Base-by-base conservation (phyloP, 2,888 invertebrate genomes). In the Cataglyphis cursor region DNA sequence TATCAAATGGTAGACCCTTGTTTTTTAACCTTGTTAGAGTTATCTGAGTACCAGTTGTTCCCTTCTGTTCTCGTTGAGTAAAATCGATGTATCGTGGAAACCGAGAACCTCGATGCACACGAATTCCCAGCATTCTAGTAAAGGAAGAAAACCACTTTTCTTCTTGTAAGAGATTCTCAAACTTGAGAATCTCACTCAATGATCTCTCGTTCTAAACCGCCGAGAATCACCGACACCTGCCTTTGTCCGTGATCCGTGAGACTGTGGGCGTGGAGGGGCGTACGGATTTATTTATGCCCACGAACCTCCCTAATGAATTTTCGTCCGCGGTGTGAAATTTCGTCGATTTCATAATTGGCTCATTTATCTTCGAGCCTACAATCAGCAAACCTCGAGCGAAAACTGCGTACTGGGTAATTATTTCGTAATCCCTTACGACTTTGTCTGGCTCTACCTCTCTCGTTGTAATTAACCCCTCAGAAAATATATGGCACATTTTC, bases 321-420 rank as follows among this genome's bases (percentile, higher is more conserved):
- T 78, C 85, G 86, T 87, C 66, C 82, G 81, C 90, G 90, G 93
- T 90, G 93, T 93, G 93, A 93, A 93, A 93, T 93, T 90, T 93
- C 91, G 90, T 90, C 91, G 91, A 91, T 91, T 93, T 91, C 91
- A 83, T 93, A 93, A 93, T 93, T 93, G 93, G 91, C 92, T 90
- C 91, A 90, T 93, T 92, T 87, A 90, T 91, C 90, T 88, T 88
- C 54, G 65, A 70, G 28, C 75, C 83, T 82, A 83, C 84, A 86
- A 89, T 86, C 88, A 83, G 88, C 87, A 59, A 83, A 68, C 73
- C 78, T 38, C 78, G 54, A 64, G 65, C 81, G 76, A 87, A 85
- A 83, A 86, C 72, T 31, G 83, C 80, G 57, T 70, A 41, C 83
- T 31, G 54, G 75, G 65, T 54, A 54, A 81, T 81, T 86, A 83